Base-by-base conservation (phyloP, 2,888 invertebrate species). In the Notodonta dromedarius region DNA sequence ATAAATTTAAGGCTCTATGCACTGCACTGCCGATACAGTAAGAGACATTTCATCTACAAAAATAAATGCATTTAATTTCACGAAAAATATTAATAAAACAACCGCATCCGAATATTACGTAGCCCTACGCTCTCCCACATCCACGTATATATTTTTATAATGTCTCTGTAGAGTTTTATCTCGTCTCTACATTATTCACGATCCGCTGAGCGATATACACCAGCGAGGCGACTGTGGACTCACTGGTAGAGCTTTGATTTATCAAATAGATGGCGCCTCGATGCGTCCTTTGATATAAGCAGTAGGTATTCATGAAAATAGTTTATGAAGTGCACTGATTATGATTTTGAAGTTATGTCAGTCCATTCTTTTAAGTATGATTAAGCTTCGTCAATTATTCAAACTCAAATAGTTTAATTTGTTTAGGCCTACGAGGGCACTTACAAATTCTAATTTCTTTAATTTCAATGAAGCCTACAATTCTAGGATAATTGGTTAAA, bases 181-280 rank as follows among this genome's bases (percentile, higher is more conserved):
- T 84, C 71, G 75, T 77, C 75, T 78, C 77, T 78, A 80, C 82
- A 88, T 89, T 87, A 89, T 88, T 88, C 90, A 89, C 83, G 79
- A 77, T 73, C 77, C 82, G 89, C 79, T 89, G 90, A 90, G 79
- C 87, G 90, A 90, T 90, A 89, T 90, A 90, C 63, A 67, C 62
- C 65, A 62, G 55, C 60, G 14, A n/a, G 35, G 53, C 7, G 54
- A 40, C 40, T 5, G 12, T 13, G 13, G 53, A 13, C 13, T 53
- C 53, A 12, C 13, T 14, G 13, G 42, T 44, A 56, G 12, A 24
- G 44, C 60, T 60, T 55, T 63, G 57, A 57, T 58, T 56, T 46
- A n/a, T 52, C 42, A 35, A 59, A 44, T 40, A 58, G 53, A 58
- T 58, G 54, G 54, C 54, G 52, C 54, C 54, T 35, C 39, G 39